phyloP scores from a whole-genome alignment of 2,797 vertebrate species.

The Choloepus didactylus region DNA sequence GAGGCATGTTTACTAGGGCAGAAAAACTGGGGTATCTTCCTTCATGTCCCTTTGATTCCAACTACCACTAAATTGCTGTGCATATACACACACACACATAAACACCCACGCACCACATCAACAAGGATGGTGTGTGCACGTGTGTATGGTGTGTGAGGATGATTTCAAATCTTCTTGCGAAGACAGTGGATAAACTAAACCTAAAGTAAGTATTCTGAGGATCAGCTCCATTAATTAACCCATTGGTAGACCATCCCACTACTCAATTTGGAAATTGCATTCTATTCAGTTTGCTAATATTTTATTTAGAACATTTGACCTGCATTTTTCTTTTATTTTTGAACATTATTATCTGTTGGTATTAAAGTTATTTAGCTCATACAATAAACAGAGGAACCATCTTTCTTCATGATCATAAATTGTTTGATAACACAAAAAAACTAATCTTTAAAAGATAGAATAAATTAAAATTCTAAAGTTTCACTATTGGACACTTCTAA shows the following conservation, averaged over 20 bases:
- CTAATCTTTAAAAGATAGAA: neutral
- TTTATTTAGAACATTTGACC: neutral
- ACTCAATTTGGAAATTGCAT: neutral
- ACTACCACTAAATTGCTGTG: neutral
- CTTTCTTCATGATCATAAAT: neutral
- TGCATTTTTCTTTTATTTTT: neutral
- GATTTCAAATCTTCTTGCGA: neutral
- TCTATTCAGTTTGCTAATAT: neutral
- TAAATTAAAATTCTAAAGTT: neutral
- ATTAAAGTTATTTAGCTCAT: neutral
- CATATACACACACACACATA: neutral
- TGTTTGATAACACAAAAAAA: neutral
- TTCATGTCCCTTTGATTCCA: neutral
- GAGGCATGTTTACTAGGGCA: neutral
- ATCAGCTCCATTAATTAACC: neutral
- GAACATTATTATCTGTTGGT: neutral
- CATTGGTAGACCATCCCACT: neutral
- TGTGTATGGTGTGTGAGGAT: neutral
- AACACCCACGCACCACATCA: neutral
- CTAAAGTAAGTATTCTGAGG: neutral
- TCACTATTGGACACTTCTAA: neutral
- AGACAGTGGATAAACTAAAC: neutral
- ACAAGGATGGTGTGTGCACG: no score
- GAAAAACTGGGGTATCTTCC: neutral
- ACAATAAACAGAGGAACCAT: neutral